Conservation (phyloP, 2,113 vertebrate genomes). For the Pachycephala philippinensis region DNA sequence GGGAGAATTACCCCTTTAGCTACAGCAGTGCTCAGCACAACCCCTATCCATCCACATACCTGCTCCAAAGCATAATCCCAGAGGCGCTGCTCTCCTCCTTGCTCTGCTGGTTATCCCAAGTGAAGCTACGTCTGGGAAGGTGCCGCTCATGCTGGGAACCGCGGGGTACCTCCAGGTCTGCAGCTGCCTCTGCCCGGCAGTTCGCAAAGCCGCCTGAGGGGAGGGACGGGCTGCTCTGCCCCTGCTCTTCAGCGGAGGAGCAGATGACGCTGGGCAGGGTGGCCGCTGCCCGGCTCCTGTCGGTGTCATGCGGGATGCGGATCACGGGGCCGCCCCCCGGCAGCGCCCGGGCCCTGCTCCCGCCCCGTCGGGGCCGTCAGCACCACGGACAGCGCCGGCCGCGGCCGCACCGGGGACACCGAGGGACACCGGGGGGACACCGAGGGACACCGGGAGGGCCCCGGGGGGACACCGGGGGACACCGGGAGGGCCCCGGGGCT, state of each 20-base stretch:
- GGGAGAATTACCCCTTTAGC: neutral
- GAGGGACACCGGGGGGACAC: too few relatives aligned
- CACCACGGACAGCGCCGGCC: neutral
- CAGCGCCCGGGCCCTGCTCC: neutral
- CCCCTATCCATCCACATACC: conserved; percentile 42
- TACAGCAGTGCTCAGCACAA: neutral
- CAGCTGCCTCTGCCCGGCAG: neutral
- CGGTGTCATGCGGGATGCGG: conserved; percentile 59
- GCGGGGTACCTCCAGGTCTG: neutral
- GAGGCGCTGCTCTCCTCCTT: neutral
- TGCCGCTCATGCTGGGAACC: neutral
- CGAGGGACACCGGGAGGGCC: too few relatives aligned
- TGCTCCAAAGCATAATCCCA: conserved; percentile 39
- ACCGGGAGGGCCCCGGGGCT: neutral
- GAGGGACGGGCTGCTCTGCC: neutral
- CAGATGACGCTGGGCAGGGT: conserved; percentile 35
- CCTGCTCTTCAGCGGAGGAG: neutral
- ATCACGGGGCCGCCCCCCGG: conserved; percentile 43
- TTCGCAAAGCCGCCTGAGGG: neutral
- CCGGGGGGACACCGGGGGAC: neutral
- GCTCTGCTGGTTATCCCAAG: neutral
- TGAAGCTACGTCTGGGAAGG: neutral
- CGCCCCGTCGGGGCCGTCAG: neutral
- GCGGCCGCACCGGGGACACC: neutral
- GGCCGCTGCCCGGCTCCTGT: neutral